A percentile compares a stretch with the other conserved stretches of the same genome.
These are phyloP conservation scores for Brienomyrus brachyistius DNA, from an alignment of 2,113 vertebrate species.

Conservation along the genomic window DNA sequence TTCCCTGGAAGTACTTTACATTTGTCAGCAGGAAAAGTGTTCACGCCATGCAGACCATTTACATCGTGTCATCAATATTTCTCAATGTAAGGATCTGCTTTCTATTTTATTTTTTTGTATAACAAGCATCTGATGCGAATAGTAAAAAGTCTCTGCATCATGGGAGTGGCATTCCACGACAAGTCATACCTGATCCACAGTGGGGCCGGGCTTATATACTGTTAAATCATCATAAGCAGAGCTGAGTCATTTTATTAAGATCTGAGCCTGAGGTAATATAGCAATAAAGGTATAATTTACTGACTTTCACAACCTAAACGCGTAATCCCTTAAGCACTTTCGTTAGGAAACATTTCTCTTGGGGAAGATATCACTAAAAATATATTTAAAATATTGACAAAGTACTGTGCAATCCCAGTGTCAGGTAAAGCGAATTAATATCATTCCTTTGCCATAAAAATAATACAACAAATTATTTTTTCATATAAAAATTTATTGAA, in stretches of 20 bases:
- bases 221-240: neutral
- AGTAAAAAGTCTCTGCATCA: neutral
- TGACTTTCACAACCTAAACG: neutral
- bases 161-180: neutral
- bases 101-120: neutral
- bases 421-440: neutral
- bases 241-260: neutral
- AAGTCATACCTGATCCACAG: neutral
- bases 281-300: neutral
- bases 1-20: neutral
- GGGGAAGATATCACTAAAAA: neutral
- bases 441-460: neutral
- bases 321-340: neutral
- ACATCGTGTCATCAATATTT: neutral
- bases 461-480: neutral
- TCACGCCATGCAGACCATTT: neutral
- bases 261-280: neutral
- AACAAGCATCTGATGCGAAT: neutral
- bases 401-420: neutral
- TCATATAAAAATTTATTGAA: neutral
- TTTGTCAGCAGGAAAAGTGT: neutral
- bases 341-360: neutral
- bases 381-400: neutral
- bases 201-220: neutral
- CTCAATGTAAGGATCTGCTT: neutral